Conservation (phyloP, 2,888 invertebrate species). For the Agrotis segetum region DNA sequence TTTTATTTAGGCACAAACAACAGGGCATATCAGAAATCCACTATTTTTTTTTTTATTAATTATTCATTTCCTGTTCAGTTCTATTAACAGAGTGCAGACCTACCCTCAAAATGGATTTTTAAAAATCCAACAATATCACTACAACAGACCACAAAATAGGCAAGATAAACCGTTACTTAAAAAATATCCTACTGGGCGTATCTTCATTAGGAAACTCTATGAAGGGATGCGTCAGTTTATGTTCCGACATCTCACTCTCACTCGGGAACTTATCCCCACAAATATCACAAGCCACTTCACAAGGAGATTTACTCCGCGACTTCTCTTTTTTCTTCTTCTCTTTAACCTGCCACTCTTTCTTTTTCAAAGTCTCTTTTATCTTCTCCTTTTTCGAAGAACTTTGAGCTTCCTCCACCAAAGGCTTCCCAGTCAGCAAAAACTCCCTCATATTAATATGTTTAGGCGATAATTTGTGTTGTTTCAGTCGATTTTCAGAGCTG, state of each 20-base stretch:
- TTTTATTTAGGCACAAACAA: background rate
- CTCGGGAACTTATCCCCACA: constrained; percentile 84
- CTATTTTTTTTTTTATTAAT: no score
- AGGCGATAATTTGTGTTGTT: constrained; percentile 81
- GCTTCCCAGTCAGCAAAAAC: constrained; percentile 80
- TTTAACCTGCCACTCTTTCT: constrained; percentile 73
- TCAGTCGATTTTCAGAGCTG: constrained; percentile 84
- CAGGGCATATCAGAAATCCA: background rate
- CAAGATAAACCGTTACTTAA: constrained; percentile 79
- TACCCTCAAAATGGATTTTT: background rate
- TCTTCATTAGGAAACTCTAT: constrained; percentile 88
- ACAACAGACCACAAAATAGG: constrained; percentile 49
- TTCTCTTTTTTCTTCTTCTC: constrained; percentile 74
- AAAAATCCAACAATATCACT: constrained; percentile 26
- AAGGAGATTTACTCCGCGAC: constrained; percentile 52
- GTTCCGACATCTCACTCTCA: constrained; percentile 82
- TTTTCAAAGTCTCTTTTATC: constrained; percentile 63
- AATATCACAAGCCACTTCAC: constrained; percentile 81
- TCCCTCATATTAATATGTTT: constrained; percentile 86
- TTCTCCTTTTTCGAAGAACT: constrained; percentile 73
- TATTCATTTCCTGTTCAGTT: background rate
- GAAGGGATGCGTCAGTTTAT: constrained; percentile 87
- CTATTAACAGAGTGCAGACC: background rate
- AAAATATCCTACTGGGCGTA: constrained; percentile 88
- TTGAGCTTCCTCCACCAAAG: constrained; percentile 73